Conservation (phyloP, 2,113 vertebrate genomes). For the Pluvianellus socialis region DNA sequence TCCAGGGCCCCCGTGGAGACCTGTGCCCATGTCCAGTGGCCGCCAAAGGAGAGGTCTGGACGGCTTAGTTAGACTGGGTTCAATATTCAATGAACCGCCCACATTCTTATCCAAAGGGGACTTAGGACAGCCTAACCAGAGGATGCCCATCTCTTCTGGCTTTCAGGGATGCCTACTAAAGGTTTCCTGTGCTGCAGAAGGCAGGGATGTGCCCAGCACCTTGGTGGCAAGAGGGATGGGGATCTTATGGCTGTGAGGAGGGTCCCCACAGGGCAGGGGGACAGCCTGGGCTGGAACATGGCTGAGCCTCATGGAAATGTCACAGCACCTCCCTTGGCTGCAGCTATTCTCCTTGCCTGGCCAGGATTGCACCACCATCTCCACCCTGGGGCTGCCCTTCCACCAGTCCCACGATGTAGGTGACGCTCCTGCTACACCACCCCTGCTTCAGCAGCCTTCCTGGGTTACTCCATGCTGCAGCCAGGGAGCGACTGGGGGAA, state of each 20-base stretch:
- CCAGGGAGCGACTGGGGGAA: not conserved
- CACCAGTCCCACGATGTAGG: accelerated
- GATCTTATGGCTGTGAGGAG: not conserved
- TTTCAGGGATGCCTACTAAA: accelerated
- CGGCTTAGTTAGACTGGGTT: not conserved
- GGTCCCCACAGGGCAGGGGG: not conserved
- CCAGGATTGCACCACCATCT: not conserved
- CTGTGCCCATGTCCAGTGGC: not conserved
- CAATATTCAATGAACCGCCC: accelerated
- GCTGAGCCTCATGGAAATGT: not conserved
- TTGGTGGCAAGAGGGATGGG: not conserved
- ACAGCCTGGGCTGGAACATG: not conserved
- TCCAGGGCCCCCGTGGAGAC: accelerated
- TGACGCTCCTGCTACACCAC: not conserved
- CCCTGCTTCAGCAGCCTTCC: not conserved
- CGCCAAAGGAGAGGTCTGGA: not conserved
- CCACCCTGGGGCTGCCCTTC: not conserved
- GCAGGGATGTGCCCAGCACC: not conserved
- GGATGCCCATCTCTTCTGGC: not conserved
- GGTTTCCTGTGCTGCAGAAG: not conserved
- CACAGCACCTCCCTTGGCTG: not conserved
- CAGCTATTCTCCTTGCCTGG: not conserved
- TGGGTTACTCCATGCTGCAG: not conserved
- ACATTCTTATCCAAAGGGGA: accelerated
- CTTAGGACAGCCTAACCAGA: accelerated